Conservation (phyloP, 2,888 invertebrate species). For the Scaptodrosophila latifasciaeformis region DNA sequence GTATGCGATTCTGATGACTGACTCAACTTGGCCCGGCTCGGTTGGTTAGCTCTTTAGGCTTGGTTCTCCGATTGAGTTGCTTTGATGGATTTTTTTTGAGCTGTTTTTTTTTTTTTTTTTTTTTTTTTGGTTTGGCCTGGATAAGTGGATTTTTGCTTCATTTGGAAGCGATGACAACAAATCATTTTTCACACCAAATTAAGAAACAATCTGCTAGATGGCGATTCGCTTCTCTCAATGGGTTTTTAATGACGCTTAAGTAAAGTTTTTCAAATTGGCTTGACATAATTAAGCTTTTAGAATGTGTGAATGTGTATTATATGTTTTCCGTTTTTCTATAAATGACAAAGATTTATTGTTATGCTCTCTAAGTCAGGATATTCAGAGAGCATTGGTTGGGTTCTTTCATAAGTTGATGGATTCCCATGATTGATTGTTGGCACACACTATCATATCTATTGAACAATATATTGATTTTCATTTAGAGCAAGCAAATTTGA, state of each 20-base stretch:
- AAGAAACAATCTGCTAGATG: conserved; percentile 6
- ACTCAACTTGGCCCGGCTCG: background rate
- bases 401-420: too few relatives aligned
- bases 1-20: background rate
- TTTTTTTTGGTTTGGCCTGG: background rate
- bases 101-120: background rate
- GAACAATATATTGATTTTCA: too few relatives aligned
- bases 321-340: too few relatives aligned
- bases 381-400: background rate
- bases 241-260: background rate
- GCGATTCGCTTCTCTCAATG: too few relatives aligned
- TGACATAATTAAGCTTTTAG: conserved; percentile 3
- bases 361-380: too few relatives aligned
- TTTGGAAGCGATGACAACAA: conserved; percentile 1
- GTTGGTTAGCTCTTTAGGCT: conserved; percentile 5
- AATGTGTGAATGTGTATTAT: too few relatives aligned
- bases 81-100: conserved; percentile 45
- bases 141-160: too few relatives aligned
- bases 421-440: too few relatives aligned
- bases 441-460: too few relatives aligned
- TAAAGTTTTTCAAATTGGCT: conserved; percentile 2
- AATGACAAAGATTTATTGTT: background rate
- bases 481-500: too few relatives aligned
- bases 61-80: too few relatives aligned
- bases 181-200: conserved; percentile 19